phyloP scores from a whole-genome alignment of 1,140 invertebrate genomes.

The Drosophila obscura region DNA sequence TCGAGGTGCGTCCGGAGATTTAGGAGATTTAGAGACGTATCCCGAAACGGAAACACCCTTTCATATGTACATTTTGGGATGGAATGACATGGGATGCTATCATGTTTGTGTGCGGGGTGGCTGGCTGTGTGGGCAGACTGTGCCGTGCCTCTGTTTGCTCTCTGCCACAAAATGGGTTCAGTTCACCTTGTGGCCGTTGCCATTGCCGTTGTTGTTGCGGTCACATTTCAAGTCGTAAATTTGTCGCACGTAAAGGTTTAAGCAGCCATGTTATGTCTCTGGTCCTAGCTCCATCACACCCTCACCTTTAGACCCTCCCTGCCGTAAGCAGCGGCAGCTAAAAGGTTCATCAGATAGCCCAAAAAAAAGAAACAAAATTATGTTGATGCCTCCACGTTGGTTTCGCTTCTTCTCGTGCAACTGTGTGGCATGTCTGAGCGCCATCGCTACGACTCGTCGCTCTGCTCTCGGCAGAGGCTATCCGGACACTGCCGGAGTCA shows the following conservation, averaged over 20 bases:
- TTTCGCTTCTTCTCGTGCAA: not conserved
- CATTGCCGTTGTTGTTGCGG: conserved; percentile 58
- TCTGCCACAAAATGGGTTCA: conserved; percentile 41
- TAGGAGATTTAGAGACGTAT: not conserved
- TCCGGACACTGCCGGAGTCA: conserved; percentile 53
- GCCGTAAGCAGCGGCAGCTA: conserved; percentile 47
- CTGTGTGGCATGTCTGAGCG: conserved; percentile 47
- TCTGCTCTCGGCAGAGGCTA: conserved; percentile 15
- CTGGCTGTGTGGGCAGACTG: conserved; percentile 24
- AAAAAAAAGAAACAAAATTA: conserved; percentile 50
- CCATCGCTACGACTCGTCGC: not conserved
- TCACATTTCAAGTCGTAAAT: conserved; percentile 80
- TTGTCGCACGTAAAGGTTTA: conserved; percentile 82
- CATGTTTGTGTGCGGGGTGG: not conserved
- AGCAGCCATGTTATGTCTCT: conserved; percentile 64
- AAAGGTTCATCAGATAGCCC: conserved; percentile 79
- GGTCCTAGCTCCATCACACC: no score
- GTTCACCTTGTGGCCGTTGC: conserved; percentile 35
- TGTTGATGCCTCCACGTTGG: conserved; percentile 43
- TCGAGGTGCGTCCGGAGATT: no score
- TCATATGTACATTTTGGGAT: conserved; percentile 6
- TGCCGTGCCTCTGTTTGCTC: conserved; percentile 27
- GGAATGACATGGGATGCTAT: no score
- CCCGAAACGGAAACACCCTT: conserved; percentile 2
- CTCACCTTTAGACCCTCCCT: not conserved